Conservation (phyloP, 2,113 vertebrate genomes). For the Camelus dromedarius region DNA sequence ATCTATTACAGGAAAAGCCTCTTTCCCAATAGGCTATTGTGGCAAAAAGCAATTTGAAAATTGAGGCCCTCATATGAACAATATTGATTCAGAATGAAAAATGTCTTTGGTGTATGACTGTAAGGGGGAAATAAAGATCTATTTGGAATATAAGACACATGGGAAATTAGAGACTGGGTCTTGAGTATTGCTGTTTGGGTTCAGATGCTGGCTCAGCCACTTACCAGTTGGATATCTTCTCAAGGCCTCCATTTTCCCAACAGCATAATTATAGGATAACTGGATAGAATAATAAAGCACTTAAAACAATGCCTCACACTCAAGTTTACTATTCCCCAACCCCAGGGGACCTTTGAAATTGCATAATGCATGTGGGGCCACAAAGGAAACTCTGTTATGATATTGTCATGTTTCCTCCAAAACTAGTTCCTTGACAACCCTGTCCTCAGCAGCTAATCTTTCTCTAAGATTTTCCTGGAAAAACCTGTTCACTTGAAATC, state of each 20-base stretch:
- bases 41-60: conserved; percentile 65
- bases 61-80: background rate
- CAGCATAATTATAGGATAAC: background rate
- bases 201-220: background rate
- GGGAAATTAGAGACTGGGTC: background rate
- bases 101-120: background rate
- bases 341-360: background rate
- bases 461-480: background rate
- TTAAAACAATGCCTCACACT: background rate
- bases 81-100: conserved; percentile 40
- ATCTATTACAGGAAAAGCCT: conserved; percentile 38
- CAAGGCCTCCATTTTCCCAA: background rate
- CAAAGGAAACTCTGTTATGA: background rate
- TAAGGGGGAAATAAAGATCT: conserved; percentile 17
- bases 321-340: background rate
- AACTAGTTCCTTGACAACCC: background rate
- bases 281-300: background rate
- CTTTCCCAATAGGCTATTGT: conserved; percentile 49
- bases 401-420: background rate
- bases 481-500: background rate
- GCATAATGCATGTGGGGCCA: background rate
- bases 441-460: background rate
- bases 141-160: background rate
- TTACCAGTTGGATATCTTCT: background rate
- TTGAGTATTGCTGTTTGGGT: background rate